Conservation (phyloP, 2,888 invertebrate species). For the Chouioia cunea region DNA sequence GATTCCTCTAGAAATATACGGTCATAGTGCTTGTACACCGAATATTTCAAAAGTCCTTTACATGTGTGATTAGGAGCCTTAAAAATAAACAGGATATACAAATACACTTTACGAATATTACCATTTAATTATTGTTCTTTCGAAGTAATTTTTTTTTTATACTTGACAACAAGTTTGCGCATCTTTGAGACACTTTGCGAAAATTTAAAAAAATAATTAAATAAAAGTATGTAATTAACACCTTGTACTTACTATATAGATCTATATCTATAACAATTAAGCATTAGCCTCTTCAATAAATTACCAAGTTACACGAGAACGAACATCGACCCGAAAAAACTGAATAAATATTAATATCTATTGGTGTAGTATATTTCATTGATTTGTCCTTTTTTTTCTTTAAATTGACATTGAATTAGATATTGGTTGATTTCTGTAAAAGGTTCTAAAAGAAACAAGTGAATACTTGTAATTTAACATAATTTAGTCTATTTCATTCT, state of each 20-base stretch:
- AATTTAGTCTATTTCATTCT: slow-evolving; percentile 30
- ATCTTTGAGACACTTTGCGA: slow-evolving; percentile 42
- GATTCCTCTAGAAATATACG: slow-evolving; percentile 49
- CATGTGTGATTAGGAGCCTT: slow-evolving; percentile 44
- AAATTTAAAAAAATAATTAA: slow-evolving; percentile 17
- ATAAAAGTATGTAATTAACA: slow-evolving; percentile 39
- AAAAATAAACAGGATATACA: slow-evolving; percentile 27
- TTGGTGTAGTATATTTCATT: not conserved
- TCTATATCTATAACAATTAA: slow-evolving; percentile 41
- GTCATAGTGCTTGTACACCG: slow-evolving; percentile 49
- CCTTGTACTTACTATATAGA: slow-evolving; percentile 37
- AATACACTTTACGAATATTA: slow-evolving; percentile 40
- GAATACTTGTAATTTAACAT: slow-evolving; percentile 1
- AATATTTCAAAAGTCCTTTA: slow-evolving; percentile 39
- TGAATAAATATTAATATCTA: slow-evolving; percentile 1
- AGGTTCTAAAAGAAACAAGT: not conserved
- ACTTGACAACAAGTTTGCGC: slow-evolving; percentile 37
- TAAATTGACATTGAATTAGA: not conserved
- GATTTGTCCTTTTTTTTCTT: slow-evolving; percentile 9
- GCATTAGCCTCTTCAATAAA: slow-evolving; percentile 37
- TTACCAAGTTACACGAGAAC: slow-evolving; percentile 45
- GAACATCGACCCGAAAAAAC: slow-evolving; percentile 8
- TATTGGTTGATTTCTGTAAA: not conserved
- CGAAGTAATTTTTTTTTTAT: slow-evolving; percentile 40
- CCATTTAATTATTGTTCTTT: slow-evolving; percentile 42